Percentiles rank a stretch among this genome's conserved stretches.
phyloP scores from a whole-genome alignment of 2,113 vertebrate genomes.

The Limanda limanda region DNA sequence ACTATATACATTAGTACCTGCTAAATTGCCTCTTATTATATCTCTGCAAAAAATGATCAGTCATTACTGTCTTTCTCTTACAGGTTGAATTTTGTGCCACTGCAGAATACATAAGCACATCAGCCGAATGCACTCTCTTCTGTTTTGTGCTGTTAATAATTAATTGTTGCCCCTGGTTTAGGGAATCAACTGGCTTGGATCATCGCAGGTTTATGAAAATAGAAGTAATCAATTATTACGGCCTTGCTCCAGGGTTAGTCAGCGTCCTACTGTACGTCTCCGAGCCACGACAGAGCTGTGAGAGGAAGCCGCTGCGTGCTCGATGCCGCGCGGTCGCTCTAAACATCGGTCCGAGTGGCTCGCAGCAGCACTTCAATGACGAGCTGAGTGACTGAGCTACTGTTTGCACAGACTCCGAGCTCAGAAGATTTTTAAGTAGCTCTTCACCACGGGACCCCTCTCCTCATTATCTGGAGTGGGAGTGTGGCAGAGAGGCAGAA shows the following conservation, averaged over 20 bases:
- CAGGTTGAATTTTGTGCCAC: background rate
- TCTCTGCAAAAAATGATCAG: too few relatives aligned
- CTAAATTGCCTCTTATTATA: too few relatives aligned
- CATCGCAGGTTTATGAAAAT: too few relatives aligned
- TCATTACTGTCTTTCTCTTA: too few relatives aligned
- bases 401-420: slow-evolving; percentile 52
- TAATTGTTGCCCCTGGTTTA: background rate
- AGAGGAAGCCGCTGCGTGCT: slow-evolving; percentile 23
- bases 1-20: too few relatives aligned
- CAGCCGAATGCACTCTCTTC: too few relatives aligned
- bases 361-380: slow-evolving; percentile 3
- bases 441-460: slow-evolving; percentile 54
- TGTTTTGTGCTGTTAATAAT: slow-evolving; percentile 9
- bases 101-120: background rate
- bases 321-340: slow-evolving; percentile 1
- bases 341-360: slow-evolving; percentile 35
- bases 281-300: background rate
- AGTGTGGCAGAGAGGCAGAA: slow-evolving; percentile 37
- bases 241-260: slow-evolving; percentile 21
- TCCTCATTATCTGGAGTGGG: slow-evolving; percentile 63
- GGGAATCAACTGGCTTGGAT: too few relatives aligned
- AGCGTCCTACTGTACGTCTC: background rate
- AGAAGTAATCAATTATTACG: background rate
- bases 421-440: slow-evolving; percentile 57
- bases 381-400: slow-evolving; percentile 24